Conservation (phyloP, 2,888 invertebrate genomes). For the Erebia palarica region DNA sequence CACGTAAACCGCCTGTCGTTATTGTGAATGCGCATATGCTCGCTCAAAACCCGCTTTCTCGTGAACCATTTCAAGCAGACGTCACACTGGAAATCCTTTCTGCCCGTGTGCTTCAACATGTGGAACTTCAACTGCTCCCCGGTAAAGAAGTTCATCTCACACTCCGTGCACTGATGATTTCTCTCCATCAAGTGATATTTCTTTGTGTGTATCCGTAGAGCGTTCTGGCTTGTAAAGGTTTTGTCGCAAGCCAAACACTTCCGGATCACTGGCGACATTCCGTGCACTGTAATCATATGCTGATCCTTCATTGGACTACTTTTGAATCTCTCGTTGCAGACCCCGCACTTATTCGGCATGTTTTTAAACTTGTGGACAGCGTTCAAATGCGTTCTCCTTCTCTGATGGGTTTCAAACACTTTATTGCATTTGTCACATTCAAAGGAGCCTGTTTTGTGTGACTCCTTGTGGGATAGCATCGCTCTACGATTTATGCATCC, state of each 20-base stretch:
- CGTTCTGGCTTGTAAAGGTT: conserved; percentile 45
- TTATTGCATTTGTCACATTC: conserved; percentile 62
- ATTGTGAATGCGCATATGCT: conserved; percentile 66
- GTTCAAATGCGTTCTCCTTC: conserved; percentile 61
- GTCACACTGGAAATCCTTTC: conserved; percentile 45
- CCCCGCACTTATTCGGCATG: conserved; percentile 50
- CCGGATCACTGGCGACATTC: conserved; percentile 38
- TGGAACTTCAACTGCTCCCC: conserved; percentile 46
- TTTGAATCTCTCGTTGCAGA: conserved; percentile 52
- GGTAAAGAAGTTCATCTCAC: conserved; percentile 50
- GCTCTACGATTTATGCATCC: conserved; percentile 51
- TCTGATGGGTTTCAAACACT: conserved; percentile 54
- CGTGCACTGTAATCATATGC: conserved; percentile 47
- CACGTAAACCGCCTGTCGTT: conserved; percentile 64
- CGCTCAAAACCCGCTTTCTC: conserved; percentile 42
- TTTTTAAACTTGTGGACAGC: conserved; percentile 53
- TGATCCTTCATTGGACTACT: conserved; percentile 42
- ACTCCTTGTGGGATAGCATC: conserved; percentile 38
- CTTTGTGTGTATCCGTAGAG: conserved; percentile 48
- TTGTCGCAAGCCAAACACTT: conserved; percentile 53
- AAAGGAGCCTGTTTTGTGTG: conserved; percentile 47
- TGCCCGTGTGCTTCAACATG: conserved; percentile 48
- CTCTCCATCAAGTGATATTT: conserved; percentile 58
- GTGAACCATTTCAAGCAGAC: conserved; percentile 46
- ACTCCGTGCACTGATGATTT: conserved; percentile 46